Evolutionary conservation across 2,888 invertebrate genomes (phyloP), one percentile per base, ranked within the genome.

Genomic region (Actias luna): DNA sequence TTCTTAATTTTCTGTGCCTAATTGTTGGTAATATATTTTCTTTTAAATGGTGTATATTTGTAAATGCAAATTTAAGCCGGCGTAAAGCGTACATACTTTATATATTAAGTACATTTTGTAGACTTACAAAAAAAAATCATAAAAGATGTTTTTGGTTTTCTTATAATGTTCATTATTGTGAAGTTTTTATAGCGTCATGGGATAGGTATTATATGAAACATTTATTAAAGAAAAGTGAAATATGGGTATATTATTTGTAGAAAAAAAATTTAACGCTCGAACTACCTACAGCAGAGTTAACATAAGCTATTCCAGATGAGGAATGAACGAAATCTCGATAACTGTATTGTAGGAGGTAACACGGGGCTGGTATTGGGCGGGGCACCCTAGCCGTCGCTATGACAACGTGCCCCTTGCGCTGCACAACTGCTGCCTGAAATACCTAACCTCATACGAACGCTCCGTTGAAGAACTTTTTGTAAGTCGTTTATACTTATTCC

Each of bases 341-440:
- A 80, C 77, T 70, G 78, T 77, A 75, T 76, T 60, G 78, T 75
- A 79, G 79, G 82, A 79, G 80, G 77, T 69, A n/a, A 77, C 74
- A 69, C 64, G 74, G 71, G 76, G 75, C 71, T 73, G 76, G 74
- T 65, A 72, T 72, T 85, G 87, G 88, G 87, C 85, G 88, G 88
- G 87, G 88, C 85, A 79, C 82, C 83, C 83, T 78, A 85, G 82
- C 83, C 78, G 87, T 91, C 73, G 79, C 81, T 83, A 89, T 86
- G 80, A 85, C 80, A 84, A 91, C 89, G 80, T 79, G 22, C 73
- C 83, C 82, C 82, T 81, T 79, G 77, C 78, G 77, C 74, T 76
- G 69, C 77, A 67, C 68, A 70, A 69, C 76, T 67, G 64, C 74
- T 68, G 73, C 67, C 74, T 73, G 75, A 75, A 76, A 75, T 76